A percentile compares a stretch with the other conserved stretches of the same genome.
Evolutionary conservation across 37 sponge, comb jelly and placozoan species (phyloP).

Genomic region (Petrosia ficiformis): DNA sequence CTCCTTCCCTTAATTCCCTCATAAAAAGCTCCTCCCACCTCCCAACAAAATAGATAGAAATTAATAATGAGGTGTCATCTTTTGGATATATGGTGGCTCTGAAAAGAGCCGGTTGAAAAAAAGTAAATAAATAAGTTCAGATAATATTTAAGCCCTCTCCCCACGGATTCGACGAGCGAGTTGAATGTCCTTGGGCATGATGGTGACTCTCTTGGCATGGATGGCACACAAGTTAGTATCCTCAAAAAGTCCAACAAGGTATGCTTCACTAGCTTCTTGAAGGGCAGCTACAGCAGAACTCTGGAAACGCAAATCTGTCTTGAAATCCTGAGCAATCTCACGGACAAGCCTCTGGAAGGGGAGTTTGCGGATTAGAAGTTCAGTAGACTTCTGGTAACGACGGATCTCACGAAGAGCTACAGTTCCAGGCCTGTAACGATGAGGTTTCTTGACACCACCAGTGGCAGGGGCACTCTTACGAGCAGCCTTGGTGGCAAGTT

Average conservation of each 20-base stretch:
- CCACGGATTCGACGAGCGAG: constrained; percentile 96
- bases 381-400: constrained; percentile 93
- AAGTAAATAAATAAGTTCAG: not conserved
- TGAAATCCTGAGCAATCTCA: constrained; percentile 92
- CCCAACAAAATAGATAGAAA: too few species aligned
- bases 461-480: constrained; percentile 92
- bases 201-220: constrained; percentile 98
- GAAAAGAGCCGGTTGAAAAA: constrained; percentile 75
- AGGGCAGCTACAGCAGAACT: constrained; percentile 86
- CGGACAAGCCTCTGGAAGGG: constrained; percentile 91
- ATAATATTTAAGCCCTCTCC: constrained; percentile 78
- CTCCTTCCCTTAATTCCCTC: too few species aligned
- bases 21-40: too few species aligned
- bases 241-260: constrained; percentile 96
- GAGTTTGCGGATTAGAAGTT: constrained; percentile 84
- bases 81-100: constrained; percentile 70
- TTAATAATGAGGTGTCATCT: too few species aligned
- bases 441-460: constrained; percentile 93
- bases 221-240: constrained; percentile 98
- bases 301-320: constrained; percentile 92
- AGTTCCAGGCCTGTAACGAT: constrained; percentile 91
- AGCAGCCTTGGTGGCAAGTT: constrained; percentile 90
- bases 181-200: constrained; percentile 99
- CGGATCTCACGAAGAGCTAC: constrained; percentile 94
- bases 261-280: constrained; percentile 94